Base-by-base conservation (phyloP, 2,113 vertebrate genomes). In the Paratilapia polleni region DNA sequence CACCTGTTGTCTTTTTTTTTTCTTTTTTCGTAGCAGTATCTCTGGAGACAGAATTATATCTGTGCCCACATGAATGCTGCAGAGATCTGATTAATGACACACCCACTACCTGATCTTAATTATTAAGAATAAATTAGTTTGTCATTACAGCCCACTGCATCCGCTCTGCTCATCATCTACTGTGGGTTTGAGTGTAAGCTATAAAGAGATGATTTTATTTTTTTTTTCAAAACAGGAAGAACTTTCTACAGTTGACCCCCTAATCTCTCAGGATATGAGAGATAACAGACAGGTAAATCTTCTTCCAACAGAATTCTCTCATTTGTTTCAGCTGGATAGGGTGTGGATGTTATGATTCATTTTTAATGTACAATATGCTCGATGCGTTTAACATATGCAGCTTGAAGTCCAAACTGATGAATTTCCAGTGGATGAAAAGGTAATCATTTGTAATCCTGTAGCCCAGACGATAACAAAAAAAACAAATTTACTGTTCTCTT, bases 61-160 rank as follows among this genome's bases (percentile, higher is more conserved):
- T 56, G n/a, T 47, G 60, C 91, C 86, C 85, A 90, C 90, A 61
- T 41, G 59, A 78, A 80, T n/a, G 62, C 59, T 38, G 47, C 19
- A 77, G 74, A 86, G 52, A 74, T 78, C 64, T 88, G 86, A 91
- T 95, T 91, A 94, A 93, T 83, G 85, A 84, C 83, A 93, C 87
- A 22, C 92, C 92, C 91, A 92, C 89, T 41, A 84, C 73, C 84
- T 83, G 64, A 54, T 90, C 85, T 87, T 85, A 82, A 89, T 91
- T 78, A 89, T 87, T 81, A 60, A 22, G 64, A 77, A 78, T 77
- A 64, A 62, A 91, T 90, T 26, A 84, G 58, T 87, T 86, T 81
- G 38, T 86, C 66, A 63, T 81, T 34, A n/a, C 74, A 66, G 68
- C 68, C 61, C 74, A 66, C 81, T 81, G 57, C 75, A 60, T 80